Conservation (phyloP, 1,140 invertebrate species). For the Trichonephila clavata region DNA sequence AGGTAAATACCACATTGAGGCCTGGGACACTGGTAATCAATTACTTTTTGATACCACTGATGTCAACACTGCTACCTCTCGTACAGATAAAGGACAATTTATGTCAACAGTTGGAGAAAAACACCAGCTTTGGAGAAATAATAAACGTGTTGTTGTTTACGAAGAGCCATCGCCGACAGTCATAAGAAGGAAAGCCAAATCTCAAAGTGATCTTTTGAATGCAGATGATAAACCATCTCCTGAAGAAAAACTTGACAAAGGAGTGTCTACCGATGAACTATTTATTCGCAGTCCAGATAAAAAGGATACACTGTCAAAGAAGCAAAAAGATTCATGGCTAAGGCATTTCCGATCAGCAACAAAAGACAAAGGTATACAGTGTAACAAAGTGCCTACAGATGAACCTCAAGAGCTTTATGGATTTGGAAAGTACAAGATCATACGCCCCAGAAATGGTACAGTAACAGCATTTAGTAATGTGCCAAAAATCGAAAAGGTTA, state of each 20-base stretch:
- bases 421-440: conserved; percentile 64
- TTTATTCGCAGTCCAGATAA: conserved; percentile 59
- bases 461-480: conserved; percentile 76
- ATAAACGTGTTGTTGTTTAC: conserved; percentile 68
- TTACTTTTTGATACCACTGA: conserved; percentile 64
- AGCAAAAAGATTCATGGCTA: conserved; percentile 67
- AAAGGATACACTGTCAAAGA: conserved; percentile 58
- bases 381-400: conserved; percentile 56
- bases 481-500: conserved; percentile 62
- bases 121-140: conserved; percentile 69
- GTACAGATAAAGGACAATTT: conserved; percentile 68
- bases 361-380: conserved; percentile 76
- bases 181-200: conserved; percentile 70
- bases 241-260: conserved; percentile 62
- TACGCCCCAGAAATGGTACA: conserved; percentile 72
- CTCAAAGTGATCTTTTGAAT: conserved; percentile 68
- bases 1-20: conserved; percentile 73
- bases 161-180: conserved; percentile 68
- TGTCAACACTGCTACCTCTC: conserved; percentile 54
- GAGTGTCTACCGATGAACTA: conserved; percentile 66
- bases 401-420: conserved; percentile 71
- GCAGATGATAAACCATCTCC: conserved; percentile 39
- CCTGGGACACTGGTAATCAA: conserved; percentile 72
- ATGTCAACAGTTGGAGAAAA: conserved; percentile 72
- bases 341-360: conserved; percentile 62